phyloP scores from a whole-genome alignment of 2,888 invertebrate genomes.

The Acanthosepion lycidas region DNA sequence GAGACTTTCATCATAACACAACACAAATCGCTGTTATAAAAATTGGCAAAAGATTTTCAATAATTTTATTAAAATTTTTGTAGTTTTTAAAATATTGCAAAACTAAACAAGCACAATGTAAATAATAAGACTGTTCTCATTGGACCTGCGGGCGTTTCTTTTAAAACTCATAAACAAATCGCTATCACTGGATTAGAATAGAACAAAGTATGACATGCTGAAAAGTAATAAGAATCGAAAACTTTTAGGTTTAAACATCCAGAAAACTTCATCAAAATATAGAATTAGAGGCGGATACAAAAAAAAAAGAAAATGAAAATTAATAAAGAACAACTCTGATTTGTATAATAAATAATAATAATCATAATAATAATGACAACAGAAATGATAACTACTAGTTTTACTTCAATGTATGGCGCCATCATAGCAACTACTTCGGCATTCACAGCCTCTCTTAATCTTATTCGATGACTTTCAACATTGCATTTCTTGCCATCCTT shows the following conservation, averaged over 20 bases:
- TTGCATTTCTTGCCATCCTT: neutral
- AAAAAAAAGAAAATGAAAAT: no score
- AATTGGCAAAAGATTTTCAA: no score
- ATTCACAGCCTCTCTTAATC: neutral
- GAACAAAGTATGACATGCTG: no score
- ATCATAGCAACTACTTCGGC: neutral
- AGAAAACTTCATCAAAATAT: neutral
- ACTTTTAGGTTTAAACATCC: neutral
- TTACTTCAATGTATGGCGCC: neutral
- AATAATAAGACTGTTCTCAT: no score
- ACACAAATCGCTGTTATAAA: no score
- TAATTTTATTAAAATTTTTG: no score
- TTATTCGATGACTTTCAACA: neutral
- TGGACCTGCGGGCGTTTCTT: no score
- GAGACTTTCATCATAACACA: no score
- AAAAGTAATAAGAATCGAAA: neutral
- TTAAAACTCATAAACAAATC: no score
- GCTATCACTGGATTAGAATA: no score
- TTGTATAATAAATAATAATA: neutral
- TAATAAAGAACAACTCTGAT: neutral
- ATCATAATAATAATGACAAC: neutral
- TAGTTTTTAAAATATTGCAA: no score
- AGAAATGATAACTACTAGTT: neutral
- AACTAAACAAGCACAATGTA: no score
- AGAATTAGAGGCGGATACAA: neutral